Percentiles rank a stretch among this genome's conserved stretches.
Conservation (phyloP, 2,888 invertebrate genomes). For the Arge pagana region DNA sequence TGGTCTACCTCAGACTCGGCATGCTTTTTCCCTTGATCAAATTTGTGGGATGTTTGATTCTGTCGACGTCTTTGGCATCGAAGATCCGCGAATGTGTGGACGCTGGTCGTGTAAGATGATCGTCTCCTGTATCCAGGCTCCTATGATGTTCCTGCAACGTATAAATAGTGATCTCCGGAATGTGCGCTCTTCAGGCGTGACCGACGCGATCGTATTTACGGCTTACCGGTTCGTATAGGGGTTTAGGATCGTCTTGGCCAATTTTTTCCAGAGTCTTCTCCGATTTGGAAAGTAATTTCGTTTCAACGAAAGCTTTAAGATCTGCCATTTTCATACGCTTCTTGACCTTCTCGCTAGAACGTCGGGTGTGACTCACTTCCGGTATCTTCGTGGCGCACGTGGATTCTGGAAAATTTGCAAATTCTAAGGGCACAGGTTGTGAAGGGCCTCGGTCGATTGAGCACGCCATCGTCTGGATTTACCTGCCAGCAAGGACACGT, state of each 20-base stretch:
- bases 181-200: background rate
- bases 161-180: background rate
- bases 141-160: conserved; percentile 74
- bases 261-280: conserved; percentile 90
- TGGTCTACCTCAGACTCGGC: conserved; percentile 90
- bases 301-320: conserved; percentile 88
- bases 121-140: conserved; percentile 80
- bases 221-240: conserved; percentile 62
- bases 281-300: conserved; percentile 87
- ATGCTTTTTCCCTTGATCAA: conserved; percentile 94
- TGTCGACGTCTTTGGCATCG: conserved; percentile 61
- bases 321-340: conserved; percentile 91
- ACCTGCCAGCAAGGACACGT: conserved; percentile 69
- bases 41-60: conserved; percentile 65
- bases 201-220: no score
- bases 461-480: conserved; percentile 54
- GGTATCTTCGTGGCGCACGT: conserved; percentile 58
- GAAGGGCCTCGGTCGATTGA: no score
- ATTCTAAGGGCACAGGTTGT: conserved; percentile 31
- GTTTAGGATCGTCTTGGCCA: conserved; percentile 75
- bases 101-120: conserved; percentile 73
- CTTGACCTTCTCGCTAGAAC: conserved; percentile 82
- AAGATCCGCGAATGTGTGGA: conserved; percentile 69
- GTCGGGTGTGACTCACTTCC: conserved; percentile 62
- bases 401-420: conserved; percentile 53